These are phyloP conservation scores for Anisognathus igniventris DNA, from an alignment of 2,797 vertebrate genomes.

Conservation along the genomic window DNA sequence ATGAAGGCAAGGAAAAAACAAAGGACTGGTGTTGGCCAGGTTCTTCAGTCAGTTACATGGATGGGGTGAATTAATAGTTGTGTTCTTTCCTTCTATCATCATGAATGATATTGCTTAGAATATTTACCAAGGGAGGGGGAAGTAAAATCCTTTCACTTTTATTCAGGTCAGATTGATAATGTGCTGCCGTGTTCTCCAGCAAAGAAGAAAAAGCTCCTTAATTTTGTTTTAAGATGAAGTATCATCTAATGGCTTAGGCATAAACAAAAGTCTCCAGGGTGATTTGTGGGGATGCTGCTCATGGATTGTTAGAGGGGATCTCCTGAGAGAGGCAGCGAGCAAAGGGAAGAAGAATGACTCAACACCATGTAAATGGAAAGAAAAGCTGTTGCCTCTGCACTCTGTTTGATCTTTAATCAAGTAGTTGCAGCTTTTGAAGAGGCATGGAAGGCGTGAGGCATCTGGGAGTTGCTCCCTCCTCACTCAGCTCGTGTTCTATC, in stretches of 20 bases:
- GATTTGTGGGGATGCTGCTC: background rate
- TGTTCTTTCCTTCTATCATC: background rate
- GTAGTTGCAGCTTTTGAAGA: background rate
- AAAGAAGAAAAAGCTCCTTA: background rate
- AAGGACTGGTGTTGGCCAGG: background rate
- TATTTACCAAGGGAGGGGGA: background rate
- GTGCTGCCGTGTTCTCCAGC: fast-evolving
- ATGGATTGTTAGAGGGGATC: background rate
- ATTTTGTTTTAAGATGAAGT: background rate
- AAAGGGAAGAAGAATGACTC: background rate
- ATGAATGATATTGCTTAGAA: background rate
- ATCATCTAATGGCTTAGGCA: background rate
- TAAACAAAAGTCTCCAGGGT: background rate
- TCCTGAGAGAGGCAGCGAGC: background rate
- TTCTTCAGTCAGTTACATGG: background rate
- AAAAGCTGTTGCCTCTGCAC: background rate
- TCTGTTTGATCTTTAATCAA: slow-evolving; percentile 42
- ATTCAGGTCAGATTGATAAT: background rate
- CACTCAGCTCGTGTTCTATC: background rate
- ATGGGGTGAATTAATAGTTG: background rate
- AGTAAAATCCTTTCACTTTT: background rate
- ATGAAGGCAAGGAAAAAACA: background rate
- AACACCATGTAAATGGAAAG: background rate
- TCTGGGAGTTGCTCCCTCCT: slow-evolving; percentile 15
- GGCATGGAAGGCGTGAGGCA: fast-evolving